Evolutionary conservation across 2,113 vertebrate species (phyloP), one percentile per base, ranked within the genome.

Genomic region (Thomomys bottae): DNA sequence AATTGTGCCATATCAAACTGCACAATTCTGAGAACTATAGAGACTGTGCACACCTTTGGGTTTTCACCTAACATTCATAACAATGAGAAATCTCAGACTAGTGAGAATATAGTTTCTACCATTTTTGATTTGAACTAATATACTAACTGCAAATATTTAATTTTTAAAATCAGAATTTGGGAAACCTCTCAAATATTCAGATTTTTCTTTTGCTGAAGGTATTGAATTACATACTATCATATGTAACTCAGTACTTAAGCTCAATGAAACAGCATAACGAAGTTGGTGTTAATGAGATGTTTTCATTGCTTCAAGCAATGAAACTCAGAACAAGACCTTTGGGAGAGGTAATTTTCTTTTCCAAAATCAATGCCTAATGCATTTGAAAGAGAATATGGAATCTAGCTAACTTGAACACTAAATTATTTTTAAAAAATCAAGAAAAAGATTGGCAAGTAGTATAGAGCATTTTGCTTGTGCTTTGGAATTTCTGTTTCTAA

Each of bases 1-100:
- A 92, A 84, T 9, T 83, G 12, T 61, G 8, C 82, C 72, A 71
- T 94, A 78, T 80, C 61, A 84, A 90, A 86, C n/a, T 36, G 42
- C 49, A 24, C 2, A 20, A 68, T 17, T 72, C 63, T 77, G 71
- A 30, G 73, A 96, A 85, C 34, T 45, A 71, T 49, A 15, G 71
- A 64, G 0, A 5, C 36, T 79, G 17, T 70, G 81, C 79, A 71
- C 15, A 57, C 28, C 68, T 38, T 30, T 18, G 54, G 54, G 17
- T 70, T 54, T n/a, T 15, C n/a, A 67, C 4, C 8, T 28, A 75
- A 67, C 38, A 42, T 30, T 88, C 67, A 38, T 28, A 18, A 36
- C 6, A 42, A 7, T 40, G 24, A n/a, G 72, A 38, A 79, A 10
- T 40, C n/a, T 54, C 32, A 91, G 81, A 64, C 15, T 24, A 6